Evolutionary conservation across 2,888 invertebrate genomes (phyloP), one percentile per base, ranked within the genome.

Genomic region (Hydrotaea cyrtoneurina): DNA sequence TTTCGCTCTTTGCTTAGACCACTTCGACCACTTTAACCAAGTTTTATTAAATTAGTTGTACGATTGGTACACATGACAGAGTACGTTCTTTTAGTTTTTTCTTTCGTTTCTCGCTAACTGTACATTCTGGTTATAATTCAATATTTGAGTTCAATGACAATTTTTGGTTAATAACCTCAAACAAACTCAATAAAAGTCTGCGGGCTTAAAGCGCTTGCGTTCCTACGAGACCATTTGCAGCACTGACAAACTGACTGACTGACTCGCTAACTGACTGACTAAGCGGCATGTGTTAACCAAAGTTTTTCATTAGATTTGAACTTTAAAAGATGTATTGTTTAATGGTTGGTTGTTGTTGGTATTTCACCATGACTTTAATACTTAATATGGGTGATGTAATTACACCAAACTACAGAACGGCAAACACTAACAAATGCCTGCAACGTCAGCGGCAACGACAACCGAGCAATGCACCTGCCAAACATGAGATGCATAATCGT

Each of bases 71-170:
- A n/a, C n/a, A n/a, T 7, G 31, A 31, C 31, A 4, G 31, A 31
- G 7, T 31, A 7, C 7, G 13, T 39, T 8, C 3, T 8, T 39
- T 8, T 10, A 39, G 39, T 50, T 15, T 2, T n/a, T 50, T 15
- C 15, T n/a, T 50, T 50, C n/a, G 13, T 15, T 50, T n/a, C 15
- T 15, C n/a, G 50, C n/a, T n/a, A 50, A 50, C 50, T n/a, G 50
- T n/a, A 50, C 50, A 39, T 50, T 55, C 13, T 13, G 11, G 26
- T 78, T 15, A 11, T 78, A 83, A 84, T 57, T 19, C 21, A 66
- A 84, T 82, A 82, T 59, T 21, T 50, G 80, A 82, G 80, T 80
- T 85, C 85, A 85, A 82, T 85, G 85, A 66, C 77, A 82, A 80
- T 79, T 77, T 82, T 82, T 80, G 80, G 82, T 77, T 82, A 73